These are phyloP conservation scores for Drosophila mimica DNA, from an alignment of 2,888 invertebrate species.

Conservation along the genomic window DNA sequence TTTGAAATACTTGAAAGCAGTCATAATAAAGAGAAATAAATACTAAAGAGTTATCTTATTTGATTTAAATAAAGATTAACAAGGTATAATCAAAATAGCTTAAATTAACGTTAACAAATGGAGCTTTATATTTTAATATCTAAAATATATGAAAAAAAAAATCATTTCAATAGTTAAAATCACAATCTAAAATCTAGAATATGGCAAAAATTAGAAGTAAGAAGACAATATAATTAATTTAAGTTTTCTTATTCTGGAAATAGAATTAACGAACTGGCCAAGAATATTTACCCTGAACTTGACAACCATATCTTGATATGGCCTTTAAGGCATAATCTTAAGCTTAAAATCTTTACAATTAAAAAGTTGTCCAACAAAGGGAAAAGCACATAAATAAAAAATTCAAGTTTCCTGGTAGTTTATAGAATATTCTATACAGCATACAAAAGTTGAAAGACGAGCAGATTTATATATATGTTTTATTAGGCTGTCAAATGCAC, in stretches of 20 bases:
- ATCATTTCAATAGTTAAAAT: neutral
- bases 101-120: neutral
- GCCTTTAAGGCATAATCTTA: neutral
- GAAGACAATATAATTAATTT: neutral
- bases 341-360: neutral
- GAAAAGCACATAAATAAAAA: slow-evolving; percentile 3
- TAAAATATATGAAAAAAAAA: neutral
- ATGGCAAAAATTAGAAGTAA: no score
- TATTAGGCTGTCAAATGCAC: slow-evolving; percentile 42
- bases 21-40: neutral
- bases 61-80: neutral
- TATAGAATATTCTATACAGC: slow-evolving; percentile 16
- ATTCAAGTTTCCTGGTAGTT: neutral
- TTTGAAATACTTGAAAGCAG: neutral
- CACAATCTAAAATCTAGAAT: neutral
- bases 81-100: neutral
- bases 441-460: slow-evolving; percentile 7
- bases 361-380: neutral
- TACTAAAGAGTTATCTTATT: neutral
- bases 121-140: neutral
- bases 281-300: neutral
- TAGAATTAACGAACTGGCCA: neutral
- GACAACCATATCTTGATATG: neutral
- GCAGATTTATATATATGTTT: slow-evolving; percentile 30
- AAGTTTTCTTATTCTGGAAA: neutral